phyloP scores from a whole-genome alignment of 2,113 vertebrate species.

The Cyanoramphus novaezelandiae region DNA sequence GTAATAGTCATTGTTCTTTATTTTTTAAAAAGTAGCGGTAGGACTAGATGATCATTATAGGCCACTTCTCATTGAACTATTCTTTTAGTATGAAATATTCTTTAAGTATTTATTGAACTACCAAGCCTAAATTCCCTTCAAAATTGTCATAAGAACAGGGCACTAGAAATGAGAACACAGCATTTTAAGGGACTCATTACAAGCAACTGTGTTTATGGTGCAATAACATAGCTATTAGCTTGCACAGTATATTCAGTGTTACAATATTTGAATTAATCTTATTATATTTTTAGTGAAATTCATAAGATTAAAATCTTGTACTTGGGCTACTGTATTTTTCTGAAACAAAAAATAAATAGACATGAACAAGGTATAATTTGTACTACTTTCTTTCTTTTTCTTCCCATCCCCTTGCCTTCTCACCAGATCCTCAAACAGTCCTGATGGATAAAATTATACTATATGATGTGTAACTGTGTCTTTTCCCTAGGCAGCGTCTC shows the following conservation, averaged over 20 bases:
- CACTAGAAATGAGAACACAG: background rate
- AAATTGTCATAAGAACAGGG: background rate
- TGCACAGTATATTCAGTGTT: background rate
- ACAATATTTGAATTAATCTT: background rate
- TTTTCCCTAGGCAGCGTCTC: slow-evolving; percentile 34
- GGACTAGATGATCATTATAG: background rate
- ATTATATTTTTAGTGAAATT: background rate
- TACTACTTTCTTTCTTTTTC: background rate
- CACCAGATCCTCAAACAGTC: background rate
- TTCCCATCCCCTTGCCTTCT: background rate
- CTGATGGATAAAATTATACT: background rate
- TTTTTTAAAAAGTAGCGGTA: background rate
- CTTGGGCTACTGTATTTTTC: background rate
- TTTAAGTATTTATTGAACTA: background rate
- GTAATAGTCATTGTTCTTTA: background rate
- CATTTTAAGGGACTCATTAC: background rate
- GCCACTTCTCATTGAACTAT: background rate
- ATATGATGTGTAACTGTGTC: background rate
- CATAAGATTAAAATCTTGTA: background rate
- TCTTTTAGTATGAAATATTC: too few species aligned
- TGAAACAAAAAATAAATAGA: background rate
- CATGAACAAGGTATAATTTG: background rate
- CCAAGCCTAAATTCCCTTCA: background rate
- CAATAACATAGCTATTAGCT: background rate
- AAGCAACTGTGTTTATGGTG: background rate